Evolutionary conservation across 2,113 vertebrate species (phyloP).

Genomic region (Scomber colias): DNA sequence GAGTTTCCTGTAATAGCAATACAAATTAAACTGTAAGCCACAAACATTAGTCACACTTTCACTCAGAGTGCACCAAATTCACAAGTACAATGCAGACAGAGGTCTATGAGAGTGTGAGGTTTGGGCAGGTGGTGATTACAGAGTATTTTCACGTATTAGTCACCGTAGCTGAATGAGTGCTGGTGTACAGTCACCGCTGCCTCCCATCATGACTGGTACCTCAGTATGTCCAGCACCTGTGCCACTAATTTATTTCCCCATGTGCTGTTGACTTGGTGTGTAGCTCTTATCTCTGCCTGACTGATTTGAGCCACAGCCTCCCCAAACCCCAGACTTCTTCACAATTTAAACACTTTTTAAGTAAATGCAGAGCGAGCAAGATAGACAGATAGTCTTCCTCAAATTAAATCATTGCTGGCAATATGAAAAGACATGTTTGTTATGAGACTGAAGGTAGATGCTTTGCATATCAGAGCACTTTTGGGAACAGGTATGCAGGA

Average conservation of each 20-base stretch:
- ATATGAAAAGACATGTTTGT: not conserved
- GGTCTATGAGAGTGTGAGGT: slow-evolving; percentile 14
- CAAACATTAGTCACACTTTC: slow-evolving; percentile 4
- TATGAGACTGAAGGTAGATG: not conserved
- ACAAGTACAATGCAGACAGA: slow-evolving; percentile 1
- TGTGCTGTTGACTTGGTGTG: slow-evolving; percentile 25
- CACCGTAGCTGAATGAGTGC: slow-evolving; percentile 54
- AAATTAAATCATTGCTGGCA: not conserved
- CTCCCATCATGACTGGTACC: slow-evolving; percentile 54
- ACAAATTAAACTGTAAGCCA: slow-evolving; percentile 1
- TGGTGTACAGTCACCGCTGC: slow-evolving; percentile 31
- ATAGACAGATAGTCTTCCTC: not conserved
- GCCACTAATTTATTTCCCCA: slow-evolving; percentile 50
- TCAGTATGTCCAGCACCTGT: slow-evolving; percentile 54
- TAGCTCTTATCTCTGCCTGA: slow-evolving; percentile 48
- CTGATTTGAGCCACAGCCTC: slow-evolving; percentile 25
- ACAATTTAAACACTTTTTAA: slow-evolving; percentile 10
- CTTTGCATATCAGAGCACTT: slow-evolving; percentile 57
- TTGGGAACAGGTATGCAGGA: slow-evolving; percentile 40
- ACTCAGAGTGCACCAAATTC: not conserved
- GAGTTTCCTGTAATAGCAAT: not conserved
- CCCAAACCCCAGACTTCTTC: slow-evolving; percentile 9
- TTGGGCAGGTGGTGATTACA: slow-evolving; percentile 20
- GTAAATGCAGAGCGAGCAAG: not conserved
- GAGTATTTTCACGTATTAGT: slow-evolving; percentile 50